These are phyloP conservation scores for Lucilia cuprina DNA, from an alignment of 1,140 invertebrate species.

Conservation along the genomic window DNA sequence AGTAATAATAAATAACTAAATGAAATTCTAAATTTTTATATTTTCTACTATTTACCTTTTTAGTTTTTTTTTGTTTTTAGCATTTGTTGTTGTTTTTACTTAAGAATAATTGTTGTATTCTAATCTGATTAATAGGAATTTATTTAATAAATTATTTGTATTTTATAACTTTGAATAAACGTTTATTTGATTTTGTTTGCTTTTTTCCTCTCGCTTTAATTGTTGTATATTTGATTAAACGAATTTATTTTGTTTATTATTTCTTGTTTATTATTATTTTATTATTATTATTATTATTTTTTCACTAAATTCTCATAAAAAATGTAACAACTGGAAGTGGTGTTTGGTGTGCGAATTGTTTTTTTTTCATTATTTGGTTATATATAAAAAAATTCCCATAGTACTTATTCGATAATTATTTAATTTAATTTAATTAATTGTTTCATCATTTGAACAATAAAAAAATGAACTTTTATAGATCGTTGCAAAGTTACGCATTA, in stretches of 20 bases:
- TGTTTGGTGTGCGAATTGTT: constrained; percentile 35
- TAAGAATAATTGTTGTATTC: constrained; percentile 34
- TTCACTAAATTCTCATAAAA: constrained; percentile 24
- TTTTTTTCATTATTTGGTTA: constrained; percentile 30
- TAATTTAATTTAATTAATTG: not conserved
- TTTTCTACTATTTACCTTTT: constrained; percentile 37
- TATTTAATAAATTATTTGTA: constrained; percentile 36
- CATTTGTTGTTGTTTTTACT: constrained; percentile 1
- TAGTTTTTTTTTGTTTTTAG: not conserved
- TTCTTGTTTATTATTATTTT: constrained; percentile 46
- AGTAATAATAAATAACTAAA: constrained; percentile 44
- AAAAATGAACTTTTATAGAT: not conserved
- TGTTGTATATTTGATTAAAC: constrained; percentile 36
- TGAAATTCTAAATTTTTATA: constrained; percentile 38
- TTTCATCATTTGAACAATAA: not conserved
- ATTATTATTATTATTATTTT: not conserved
- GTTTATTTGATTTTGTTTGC: constrained; percentile 41
- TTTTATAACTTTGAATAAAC: constrained; percentile 26
- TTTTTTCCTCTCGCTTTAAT: constrained; percentile 41
- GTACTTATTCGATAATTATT: constrained; percentile 13
- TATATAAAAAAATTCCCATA: constrained; percentile 28
- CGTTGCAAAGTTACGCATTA: constrained; percentile 2
- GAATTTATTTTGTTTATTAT: constrained; percentile 36
- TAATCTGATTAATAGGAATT: constrained; percentile 42
- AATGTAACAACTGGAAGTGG: constrained; percentile 34